Conservation (phyloP, 2,888 invertebrate species). For the Temnothorax ravouxi region DNA sequence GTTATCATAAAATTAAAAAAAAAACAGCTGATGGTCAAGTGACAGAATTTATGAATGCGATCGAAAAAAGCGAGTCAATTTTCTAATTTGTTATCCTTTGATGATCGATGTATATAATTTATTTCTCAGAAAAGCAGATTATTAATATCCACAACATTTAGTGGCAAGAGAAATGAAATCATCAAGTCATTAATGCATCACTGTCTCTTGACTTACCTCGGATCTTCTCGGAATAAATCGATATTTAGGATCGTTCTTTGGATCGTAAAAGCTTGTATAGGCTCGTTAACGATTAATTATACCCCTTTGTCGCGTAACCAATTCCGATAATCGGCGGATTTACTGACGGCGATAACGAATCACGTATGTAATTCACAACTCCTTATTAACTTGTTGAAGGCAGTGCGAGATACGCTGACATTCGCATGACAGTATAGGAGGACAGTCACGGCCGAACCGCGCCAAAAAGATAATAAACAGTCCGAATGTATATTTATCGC, state of each 20-base stretch:
- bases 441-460: background rate
- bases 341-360: slow-evolving; percentile 28
- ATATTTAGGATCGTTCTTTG: slow-evolving; percentile 11
- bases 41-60: background rate
- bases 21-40: background rate
- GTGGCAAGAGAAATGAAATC: slow-evolving; percentile 48
- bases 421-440: too few species aligned
- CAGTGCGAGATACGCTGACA: background rate
- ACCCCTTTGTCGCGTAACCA: slow-evolving; percentile 6
- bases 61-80: background rate
- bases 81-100: background rate
- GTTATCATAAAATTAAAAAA: too few species aligned
- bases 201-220: background rate
- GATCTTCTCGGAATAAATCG: background rate
- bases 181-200: slow-evolving; percentile 46
- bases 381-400: background rate
- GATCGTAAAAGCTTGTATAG: slow-evolving; percentile 1
- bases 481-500: background rate
- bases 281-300: slow-evolving; percentile 52
- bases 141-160: background rate
- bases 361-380: background rate
- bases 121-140: background rate
- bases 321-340: slow-evolving; percentile 32
- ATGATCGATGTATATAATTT: background rate
- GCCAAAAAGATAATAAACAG: slow-evolving; percentile 9